Evolutionary conservation across 2,888 invertebrate genomes (phyloP).

Genomic region (Carcina quercana): DNA sequence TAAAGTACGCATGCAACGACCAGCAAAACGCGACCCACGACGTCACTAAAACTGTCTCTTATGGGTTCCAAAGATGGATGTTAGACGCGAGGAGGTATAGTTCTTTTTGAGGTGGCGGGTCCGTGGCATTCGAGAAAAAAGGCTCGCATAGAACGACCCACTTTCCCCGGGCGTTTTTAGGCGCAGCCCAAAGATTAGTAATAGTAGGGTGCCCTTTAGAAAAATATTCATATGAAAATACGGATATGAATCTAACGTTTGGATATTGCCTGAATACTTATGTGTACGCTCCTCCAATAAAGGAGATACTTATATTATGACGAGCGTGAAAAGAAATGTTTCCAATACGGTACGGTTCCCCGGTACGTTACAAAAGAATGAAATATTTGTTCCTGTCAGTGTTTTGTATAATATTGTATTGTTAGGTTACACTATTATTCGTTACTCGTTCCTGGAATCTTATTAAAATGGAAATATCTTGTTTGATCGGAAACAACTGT

Average conservation of each 20-base stretch:
- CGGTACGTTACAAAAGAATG: constrained; percentile 15
- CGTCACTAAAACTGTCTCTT: neutral
- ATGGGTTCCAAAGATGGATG: neutral
- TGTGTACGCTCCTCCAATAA: constrained; percentile 21
- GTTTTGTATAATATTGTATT: constrained; percentile 10
- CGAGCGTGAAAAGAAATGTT: constrained; percentile 11
- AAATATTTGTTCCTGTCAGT: constrained; percentile 13
- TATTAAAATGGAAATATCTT: constrained; percentile 11
- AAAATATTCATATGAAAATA: constrained; percentile 43
- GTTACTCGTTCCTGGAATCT: constrained; percentile 5
- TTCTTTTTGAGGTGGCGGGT: constrained; percentile 3
- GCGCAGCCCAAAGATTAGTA: constrained; percentile 44
- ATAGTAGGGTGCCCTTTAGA: constrained; percentile 35
- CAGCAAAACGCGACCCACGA: constrained; percentile 24
- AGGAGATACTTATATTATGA: constrained; percentile 13
- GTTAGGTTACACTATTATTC: neutral
- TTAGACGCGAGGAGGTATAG: constrained; percentile 2
- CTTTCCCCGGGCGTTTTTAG: constrained; percentile 45
- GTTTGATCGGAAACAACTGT: constrained; percentile 8
- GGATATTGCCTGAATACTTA: constrained; percentile 37
- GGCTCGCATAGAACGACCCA: constrained; percentile 52
- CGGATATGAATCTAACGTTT: constrained; percentile 35
- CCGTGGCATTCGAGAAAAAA: constrained; percentile 37
- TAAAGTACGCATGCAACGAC: constrained; percentile 38
- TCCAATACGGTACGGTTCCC: no score